Percentiles rank a stretch among this genome's conserved stretches.
phyloP scores from a whole-genome alignment of 1,140 invertebrate genomes.

The Drosophila nigromelanica region DNA sequence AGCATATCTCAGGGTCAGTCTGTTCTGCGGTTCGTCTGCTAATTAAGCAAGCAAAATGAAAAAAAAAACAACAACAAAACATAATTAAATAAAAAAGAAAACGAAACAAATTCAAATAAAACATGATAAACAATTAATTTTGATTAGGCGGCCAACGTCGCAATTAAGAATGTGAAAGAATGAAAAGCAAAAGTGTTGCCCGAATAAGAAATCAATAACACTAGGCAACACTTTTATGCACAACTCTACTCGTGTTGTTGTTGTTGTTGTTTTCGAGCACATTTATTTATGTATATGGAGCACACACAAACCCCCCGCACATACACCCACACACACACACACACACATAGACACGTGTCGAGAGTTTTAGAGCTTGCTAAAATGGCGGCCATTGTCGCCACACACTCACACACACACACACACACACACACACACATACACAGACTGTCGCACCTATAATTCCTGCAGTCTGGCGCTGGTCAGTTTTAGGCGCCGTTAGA shows the following conservation, averaged over 20 bases:
- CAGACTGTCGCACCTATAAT: slow-evolving; percentile 62
- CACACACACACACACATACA: slow-evolving; percentile 11
- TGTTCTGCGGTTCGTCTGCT: slow-evolving; percentile 59
- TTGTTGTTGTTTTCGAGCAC: slow-evolving; percentile 1
- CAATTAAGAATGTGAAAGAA: slow-evolving; percentile 58
- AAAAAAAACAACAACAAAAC: slow-evolving; percentile 18
- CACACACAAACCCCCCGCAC: slow-evolving; percentile 8
- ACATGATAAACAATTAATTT: slow-evolving; percentile 83
- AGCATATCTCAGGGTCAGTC: slow-evolving; percentile 30
- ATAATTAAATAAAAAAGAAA: slow-evolving; percentile 53
- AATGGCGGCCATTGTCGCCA: slow-evolving; percentile 80
- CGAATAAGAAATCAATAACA: slow-evolving; percentile 65
- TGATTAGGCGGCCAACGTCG: slow-evolving; percentile 67
- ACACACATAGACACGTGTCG: slow-evolving; percentile 14
- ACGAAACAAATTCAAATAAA: slow-evolving; percentile 78
- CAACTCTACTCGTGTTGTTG: slow-evolving; percentile 10
- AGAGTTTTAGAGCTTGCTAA: slow-evolving; percentile 42
- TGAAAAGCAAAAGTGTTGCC: slow-evolving; percentile 67
- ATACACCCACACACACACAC: slow-evolving; percentile 1
- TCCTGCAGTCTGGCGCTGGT: slow-evolving; percentile 64
- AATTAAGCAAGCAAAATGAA: slow-evolving; percentile 61
- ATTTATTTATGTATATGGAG: slow-evolving; percentile 40
- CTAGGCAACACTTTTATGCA: slow-evolving; percentile 29
- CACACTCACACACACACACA: slow-evolving; percentile 38
- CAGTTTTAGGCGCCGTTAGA: slow-evolving; percentile 68